Base-by-base conservation (phyloP, 2,888 invertebrate genomes). In the Lepetodrilus schrolli region DNA sequence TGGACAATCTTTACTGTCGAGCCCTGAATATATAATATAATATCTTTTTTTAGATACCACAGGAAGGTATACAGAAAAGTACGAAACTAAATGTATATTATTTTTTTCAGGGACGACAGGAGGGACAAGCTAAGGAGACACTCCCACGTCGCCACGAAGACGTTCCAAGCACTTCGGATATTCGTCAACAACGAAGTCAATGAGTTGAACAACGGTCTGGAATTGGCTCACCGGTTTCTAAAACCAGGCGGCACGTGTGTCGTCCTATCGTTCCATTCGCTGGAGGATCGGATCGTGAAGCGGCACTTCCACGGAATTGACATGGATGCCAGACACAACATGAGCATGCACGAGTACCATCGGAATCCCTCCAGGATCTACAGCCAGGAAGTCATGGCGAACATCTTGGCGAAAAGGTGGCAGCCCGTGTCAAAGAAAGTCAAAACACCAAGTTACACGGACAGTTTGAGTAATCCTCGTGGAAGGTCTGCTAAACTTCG, bases 111-210 rank as follows among this genome's bases (percentile, higher is more conserved):
- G 36, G 20, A 70, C 13, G 37, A 92, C 48, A 91, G 94, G 66
- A 85, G 92, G 21, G 96, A 97, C 88, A 94, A 94, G 90, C 86
- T 97, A 7, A 93, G 94, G 73, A 92, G 96, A 76, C 93, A 93
- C 1, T 91, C 94, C 1, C 96, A 97, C 85, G 93, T 93, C 75
- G 98, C 97, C 0, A 97, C 97, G 0, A 97, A 96, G 92, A 94
- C 96, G 0, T 98, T 98, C 91, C 94, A 97, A 92, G 98, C 98
- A 0, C 90, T 98, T 77, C 92, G 98, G 76, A 98, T 98, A 85
- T 97, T 98, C 91, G 96, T 98, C 0, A 98, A 98, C 89, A 96
- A 98, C 90, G 98, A 98, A 92, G 91, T 98, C 0, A 98, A 98
- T 90, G 97, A 98, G 92, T 93, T 98, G 1, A 96, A 97, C 91